Evolutionary conservation across 2,888 invertebrate species (phyloP), one percentile per base, ranked within the genome.

Genomic region (Eristalis tenax): DNA sequence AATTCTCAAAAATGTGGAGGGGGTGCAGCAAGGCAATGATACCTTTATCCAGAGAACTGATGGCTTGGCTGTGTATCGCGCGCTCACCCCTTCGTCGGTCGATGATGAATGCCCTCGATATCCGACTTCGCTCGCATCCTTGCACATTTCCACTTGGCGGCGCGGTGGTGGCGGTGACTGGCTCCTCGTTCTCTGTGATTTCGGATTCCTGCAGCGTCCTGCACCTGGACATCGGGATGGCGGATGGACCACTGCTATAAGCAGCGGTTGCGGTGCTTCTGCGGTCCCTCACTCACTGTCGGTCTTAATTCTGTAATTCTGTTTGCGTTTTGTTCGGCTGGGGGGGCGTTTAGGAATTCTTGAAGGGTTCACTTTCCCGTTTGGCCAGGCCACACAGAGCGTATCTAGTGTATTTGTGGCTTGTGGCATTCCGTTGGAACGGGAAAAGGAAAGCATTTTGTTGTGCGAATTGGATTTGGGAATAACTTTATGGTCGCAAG

Each of bases 101-200:
- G 87, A 87, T 87, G 87, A 87, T 87, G 87, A 87, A 87, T 87
- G 87, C 79, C 71, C 83, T 80, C 87, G 87, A 87, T 87, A 87
- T 87, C 87, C 80, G 83, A 87, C 83, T 87, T 83, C 70, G 76
- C 86, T 83, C 74, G 86, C 86, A 87, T 79, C 87, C 83, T 83
- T 87, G 83, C 87, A 87, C 87, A 87, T 81, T 77, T 80, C 83
- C 38, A 26, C 59, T 8, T 1, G 50, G 43, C n/a, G 6, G 23
- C 15, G 1, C 13, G 26, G 23, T 1, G 50, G 43, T 5, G 6
- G 23, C 15, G 1, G 23, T 59, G 23, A 11, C 13, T 23, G 26
- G 22, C 26, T 26, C 11, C 59, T 26, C 26, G 57, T 73, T 82
- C 73, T 70, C 73, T 70, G 32, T 61, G 71, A 81, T 81, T 86